Evolutionary conservation across 2,888 invertebrate genomes (phyloP).

Genomic region (Meiosimyza decipiens): DNA sequence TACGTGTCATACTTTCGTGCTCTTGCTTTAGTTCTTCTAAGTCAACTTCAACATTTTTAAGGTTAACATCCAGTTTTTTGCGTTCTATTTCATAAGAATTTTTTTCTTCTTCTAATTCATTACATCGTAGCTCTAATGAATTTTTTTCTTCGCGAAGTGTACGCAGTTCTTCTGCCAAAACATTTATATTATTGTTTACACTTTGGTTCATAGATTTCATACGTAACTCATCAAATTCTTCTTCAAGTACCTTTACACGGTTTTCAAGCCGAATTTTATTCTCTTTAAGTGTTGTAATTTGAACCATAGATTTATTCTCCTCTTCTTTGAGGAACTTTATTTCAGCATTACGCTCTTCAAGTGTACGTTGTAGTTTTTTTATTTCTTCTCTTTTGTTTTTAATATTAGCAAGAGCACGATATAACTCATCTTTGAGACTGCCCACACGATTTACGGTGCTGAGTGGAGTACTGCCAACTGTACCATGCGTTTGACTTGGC

Average conservation of each 20-base stretch:
- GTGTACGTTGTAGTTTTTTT: constrained; percentile 64
- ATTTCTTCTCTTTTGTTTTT: constrained; percentile 69
- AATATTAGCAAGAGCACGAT: constrained; percentile 66
- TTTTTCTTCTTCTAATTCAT: constrained; percentile 62
- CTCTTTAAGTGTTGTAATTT: constrained; percentile 61
- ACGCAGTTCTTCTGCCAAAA: constrained; percentile 48
- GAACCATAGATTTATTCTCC: constrained; percentile 62
- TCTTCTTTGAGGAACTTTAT: constrained; percentile 56
- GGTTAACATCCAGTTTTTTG: constrained; percentile 67
- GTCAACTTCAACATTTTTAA: constrained; percentile 70
- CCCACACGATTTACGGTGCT: constrained; percentile 63
- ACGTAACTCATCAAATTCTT: constrained; percentile 63
- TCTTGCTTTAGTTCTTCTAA: constrained; percentile 61
- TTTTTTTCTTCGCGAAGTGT: constrained; percentile 65
- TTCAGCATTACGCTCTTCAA: constrained; percentile 56
- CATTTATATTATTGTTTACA: constrained; percentile 35
- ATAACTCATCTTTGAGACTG: constrained; percentile 68
- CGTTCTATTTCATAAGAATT: constrained; percentile 66
- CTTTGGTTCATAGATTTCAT: constrained; percentile 42
- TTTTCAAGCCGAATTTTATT: constrained; percentile 60
- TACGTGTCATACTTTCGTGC: constrained; percentile 55
- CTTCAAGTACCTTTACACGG: constrained; percentile 56
- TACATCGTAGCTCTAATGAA: constrained; percentile 58
- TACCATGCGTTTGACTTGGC: constrained; percentile 46
- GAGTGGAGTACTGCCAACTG: constrained; percentile 58